These are phyloP conservation scores for Dugesia japonica DNA, from an alignment of 2,888 invertebrate species.

Conservation along the genomic window DNA sequence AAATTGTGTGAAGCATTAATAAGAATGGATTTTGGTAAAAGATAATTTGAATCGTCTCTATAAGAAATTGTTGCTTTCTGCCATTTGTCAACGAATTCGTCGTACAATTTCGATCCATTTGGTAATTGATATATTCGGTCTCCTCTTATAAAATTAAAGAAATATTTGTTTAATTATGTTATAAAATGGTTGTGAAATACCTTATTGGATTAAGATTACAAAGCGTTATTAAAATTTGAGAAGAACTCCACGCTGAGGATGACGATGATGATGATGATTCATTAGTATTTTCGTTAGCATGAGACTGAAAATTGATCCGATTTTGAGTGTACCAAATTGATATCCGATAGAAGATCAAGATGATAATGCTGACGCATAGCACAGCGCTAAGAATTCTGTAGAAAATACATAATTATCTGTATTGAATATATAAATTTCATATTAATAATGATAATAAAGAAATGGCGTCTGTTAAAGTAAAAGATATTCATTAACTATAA, in stretches of 20 bases:
- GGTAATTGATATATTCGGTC: not conserved
- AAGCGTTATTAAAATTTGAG: not conserved
- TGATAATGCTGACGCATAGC: not conserved
- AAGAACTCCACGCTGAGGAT: no score
- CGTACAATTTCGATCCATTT: not conserved
- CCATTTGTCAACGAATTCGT: not conserved
- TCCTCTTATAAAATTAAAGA: not conserved
- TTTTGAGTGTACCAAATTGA: not conserved
- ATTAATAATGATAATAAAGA: no score
- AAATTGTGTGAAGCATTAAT: not conserved
- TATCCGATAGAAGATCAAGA: not conserved
- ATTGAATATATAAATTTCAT: no score
- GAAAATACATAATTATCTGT: no score
- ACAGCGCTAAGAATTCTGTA: not conserved
- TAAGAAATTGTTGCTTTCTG: not conserved
- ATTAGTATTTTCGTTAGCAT: not conserved
- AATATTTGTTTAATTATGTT: not conserved
- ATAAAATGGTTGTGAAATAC: not conserved
- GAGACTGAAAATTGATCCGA: not conserved
- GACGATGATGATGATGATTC: not conserved
- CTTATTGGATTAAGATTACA: not conserved
- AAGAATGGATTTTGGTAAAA: not conserved
- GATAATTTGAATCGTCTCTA: not conserved
- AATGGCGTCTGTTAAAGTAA: no score
- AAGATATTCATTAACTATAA: no score